Conservation (phyloP, 2,113 vertebrate genomes). For the Panthera leo region DNA sequence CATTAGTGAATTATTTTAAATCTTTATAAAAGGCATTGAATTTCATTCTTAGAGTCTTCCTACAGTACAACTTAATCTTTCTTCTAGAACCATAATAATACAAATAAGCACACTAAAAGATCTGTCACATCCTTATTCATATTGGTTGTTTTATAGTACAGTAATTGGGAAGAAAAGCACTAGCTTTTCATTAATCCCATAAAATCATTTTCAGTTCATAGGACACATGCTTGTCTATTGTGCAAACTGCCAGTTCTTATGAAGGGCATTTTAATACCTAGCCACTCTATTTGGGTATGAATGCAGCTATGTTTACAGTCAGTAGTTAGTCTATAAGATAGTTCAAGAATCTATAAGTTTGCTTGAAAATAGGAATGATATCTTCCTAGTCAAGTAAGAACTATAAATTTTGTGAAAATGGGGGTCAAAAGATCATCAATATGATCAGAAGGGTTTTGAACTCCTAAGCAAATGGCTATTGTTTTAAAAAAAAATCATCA, state of each 20-base stretch:
- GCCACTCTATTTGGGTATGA: neutral
- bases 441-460: neutral
- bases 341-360: neutral
- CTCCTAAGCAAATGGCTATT: neutral
- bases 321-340: neutral
- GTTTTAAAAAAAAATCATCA: neutral
- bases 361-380: neutral
- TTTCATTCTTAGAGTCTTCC: neutral
- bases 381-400: neutral
- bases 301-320: neutral
- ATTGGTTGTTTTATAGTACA: neutral
- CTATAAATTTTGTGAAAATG: neutral
- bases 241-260: neutral
- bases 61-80: neutral
- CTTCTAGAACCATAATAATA: neutral
- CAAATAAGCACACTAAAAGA: neutral
- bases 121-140: neutral
- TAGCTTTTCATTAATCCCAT: neutral
- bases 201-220: neutral
- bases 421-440: neutral
- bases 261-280: neutral
- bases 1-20: neutral
- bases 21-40: neutral
- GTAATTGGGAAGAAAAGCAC: neutral
- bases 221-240: neutral